phyloP scores from a whole-genome alignment of 2,797 vertebrate genomes.

The Mycteria americana region DNA sequence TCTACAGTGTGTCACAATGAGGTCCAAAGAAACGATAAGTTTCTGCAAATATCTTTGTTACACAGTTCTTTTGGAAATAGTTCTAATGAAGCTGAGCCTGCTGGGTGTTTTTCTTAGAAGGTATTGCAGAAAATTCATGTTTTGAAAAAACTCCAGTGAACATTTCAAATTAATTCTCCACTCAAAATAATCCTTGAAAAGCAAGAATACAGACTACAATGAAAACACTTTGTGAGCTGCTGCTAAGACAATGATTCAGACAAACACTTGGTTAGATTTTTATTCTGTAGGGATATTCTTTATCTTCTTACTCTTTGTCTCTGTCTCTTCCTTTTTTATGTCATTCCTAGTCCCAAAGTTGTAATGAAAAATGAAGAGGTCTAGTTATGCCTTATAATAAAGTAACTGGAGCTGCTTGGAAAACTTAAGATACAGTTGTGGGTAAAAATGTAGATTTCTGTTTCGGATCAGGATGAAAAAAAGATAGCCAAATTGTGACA shows the following conservation, averaged over 20 bases:
- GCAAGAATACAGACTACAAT: background rate
- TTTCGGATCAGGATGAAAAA: background rate
- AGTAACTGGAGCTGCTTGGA: background rate
- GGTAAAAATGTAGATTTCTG: background rate
- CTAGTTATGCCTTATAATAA: background rate
- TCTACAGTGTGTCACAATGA: background rate
- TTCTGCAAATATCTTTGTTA: background rate
- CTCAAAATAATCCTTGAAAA: background rate
- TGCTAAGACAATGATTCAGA: background rate
- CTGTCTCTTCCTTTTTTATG: background rate
- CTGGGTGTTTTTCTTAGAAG: background rate
- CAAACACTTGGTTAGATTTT: background rate
- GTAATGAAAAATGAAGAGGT: background rate
- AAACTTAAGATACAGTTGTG: background rate
- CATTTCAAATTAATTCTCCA: background rate
- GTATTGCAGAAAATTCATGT: background rate
- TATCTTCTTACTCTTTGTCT: background rate
- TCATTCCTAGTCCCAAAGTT: background rate
- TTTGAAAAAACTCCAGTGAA: background rate
- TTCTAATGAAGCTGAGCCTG: background rate
- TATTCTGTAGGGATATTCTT: background rate
- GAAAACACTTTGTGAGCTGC: background rate
- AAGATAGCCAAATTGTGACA: accelerated
- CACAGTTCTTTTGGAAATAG: background rate
- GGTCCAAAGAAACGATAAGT: background rate